phyloP scores from a whole-genome alignment of 1,140 invertebrate species.

The Papilio aristodemus region DNA sequence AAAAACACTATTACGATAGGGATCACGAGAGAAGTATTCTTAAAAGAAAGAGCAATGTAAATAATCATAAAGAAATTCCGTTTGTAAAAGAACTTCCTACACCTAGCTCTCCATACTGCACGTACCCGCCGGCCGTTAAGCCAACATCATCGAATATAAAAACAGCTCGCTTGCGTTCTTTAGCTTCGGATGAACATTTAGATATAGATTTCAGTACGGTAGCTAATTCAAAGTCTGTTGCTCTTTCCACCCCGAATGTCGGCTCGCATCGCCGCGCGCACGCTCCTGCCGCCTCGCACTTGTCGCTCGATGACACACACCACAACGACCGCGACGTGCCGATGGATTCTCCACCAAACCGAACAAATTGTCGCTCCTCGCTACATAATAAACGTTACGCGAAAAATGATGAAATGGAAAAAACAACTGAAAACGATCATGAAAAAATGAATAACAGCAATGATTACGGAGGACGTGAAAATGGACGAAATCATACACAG shows the following conservation, averaged over 20 bases:
- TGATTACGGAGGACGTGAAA: conserved; percentile 79
- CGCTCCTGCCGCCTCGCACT: conserved; percentile 61
- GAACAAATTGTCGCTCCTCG: conserved; percentile 36
- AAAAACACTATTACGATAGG: conserved; percentile 35
- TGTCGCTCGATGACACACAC: conserved; percentile 58
- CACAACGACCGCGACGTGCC: conserved; percentile 46
- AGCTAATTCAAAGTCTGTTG: conserved; percentile 77
- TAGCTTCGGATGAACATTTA: conserved; percentile 57
- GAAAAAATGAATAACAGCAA: conserved; percentile 66
- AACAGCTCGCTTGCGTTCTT: conserved; percentile 62
- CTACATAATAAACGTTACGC: conserved; percentile 39
- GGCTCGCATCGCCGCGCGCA: conserved; percentile 68
- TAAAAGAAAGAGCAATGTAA: conserved; percentile 45
- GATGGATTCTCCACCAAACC: conserved; percentile 31
- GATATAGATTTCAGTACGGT: conserved; percentile 64
- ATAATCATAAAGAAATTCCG: conserved; percentile 61
- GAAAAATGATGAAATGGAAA: conserved; percentile 47
- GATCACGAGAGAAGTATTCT: conserved; percentile 5
- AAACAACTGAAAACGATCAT: conserved; percentile 47
- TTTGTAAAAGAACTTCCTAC: conserved; percentile 59
- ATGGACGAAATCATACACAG: conserved; percentile 71
- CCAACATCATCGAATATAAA: conserved; percentile 67
- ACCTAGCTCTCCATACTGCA: conserved; percentile 48
- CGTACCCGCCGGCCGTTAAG: conserved; percentile 53
- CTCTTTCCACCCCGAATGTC: conserved; percentile 72